Conservation (phyloP, 1,140 invertebrate species). For the Harpegnathos saltator region DNA sequence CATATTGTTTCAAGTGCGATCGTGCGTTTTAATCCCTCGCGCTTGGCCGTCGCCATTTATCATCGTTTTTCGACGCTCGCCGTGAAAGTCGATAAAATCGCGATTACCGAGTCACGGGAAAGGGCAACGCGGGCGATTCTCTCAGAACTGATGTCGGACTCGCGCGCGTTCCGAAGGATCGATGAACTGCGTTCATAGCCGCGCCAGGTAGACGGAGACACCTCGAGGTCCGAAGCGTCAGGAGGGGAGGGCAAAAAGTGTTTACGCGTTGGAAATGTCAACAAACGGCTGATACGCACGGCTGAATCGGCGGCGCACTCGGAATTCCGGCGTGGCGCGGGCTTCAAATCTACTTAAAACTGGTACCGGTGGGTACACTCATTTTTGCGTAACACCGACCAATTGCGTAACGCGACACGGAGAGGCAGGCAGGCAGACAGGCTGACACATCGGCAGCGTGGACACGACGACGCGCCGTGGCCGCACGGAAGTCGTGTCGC, state of each 20-base stretch:
- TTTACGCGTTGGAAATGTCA: not conserved
- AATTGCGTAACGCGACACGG: conserved; percentile 29
- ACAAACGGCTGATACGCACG: not conserved
- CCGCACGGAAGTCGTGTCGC: conserved; percentile 49
- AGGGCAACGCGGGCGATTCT: too few relatives aligned
- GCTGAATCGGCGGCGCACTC: too few relatives aligned
- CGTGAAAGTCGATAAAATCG: not conserved
- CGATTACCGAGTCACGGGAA: too few relatives aligned
- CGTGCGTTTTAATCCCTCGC: conserved; percentile 45
- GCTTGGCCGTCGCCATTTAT: not conserved
- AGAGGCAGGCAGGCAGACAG: conserved; percentile 2
- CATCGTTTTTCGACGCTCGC: not conserved
- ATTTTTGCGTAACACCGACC: conserved; percentile 25
- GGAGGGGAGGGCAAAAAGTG: not conserved
- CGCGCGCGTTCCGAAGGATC: too few relatives aligned
- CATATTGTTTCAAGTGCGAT: conserved; percentile 54
- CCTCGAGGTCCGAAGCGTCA: too few relatives aligned
- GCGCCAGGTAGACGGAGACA: too few relatives aligned
- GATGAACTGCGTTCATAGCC: too few relatives aligned
- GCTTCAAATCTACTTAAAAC: conserved; percentile 1
- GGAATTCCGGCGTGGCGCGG: not conserved
- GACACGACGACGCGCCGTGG: not conserved
- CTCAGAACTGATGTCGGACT: too few relatives aligned
- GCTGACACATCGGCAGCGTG: not conserved
- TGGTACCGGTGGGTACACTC: not conserved